A percentile compares a stretch with the other conserved stretches of the same genome.
These are phyloP conservation scores for Stichopus chloronotus DNA, from an alignment of 35 echinoderm and acorn worm species.

Conservation along the genomic window DNA sequence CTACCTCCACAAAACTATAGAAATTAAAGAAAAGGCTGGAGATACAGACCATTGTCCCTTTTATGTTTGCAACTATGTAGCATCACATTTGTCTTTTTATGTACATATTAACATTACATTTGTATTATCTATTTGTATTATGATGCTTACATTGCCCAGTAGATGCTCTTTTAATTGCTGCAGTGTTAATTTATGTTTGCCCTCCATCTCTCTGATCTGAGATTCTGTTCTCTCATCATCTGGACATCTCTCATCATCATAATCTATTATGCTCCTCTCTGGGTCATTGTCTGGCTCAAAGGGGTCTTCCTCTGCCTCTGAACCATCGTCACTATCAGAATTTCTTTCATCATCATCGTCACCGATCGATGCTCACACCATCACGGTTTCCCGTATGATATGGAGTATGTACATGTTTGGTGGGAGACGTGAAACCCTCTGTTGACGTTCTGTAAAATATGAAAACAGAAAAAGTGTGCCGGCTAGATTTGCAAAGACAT, in stretches of 20 bases:
- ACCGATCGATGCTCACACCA: not conserved
- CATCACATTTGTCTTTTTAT: too few species aligned
- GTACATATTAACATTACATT: too few species aligned
- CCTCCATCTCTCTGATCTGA: conserved; percentile 83
- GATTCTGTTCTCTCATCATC: conserved; percentile 86
- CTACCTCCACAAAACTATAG: too few species aligned
- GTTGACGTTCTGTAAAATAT: not conserved
- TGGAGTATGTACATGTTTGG: not conserved
- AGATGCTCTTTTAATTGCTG: conserved; percentile 94
- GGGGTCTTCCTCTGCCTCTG: conserved; percentile 5
- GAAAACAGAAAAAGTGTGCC: not conserved
- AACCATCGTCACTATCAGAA: conserved; percentile 32
- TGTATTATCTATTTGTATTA: too few species aligned
- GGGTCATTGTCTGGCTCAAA: conserved; percentile 44
- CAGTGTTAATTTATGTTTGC: conserved; percentile 79
- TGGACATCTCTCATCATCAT: conserved; percentile 72
- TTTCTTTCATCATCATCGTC: conserved; percentile 33
- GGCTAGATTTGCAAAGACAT: too few species aligned
- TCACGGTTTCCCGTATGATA: not conserved
- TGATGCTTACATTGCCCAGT: conserved; percentile 81
- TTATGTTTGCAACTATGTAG: too few species aligned
- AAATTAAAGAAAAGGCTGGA: too few species aligned
- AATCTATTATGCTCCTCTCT: conserved; percentile 76
- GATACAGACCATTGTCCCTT: too few species aligned
- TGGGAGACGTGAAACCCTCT: conserved; percentile 19